Evolutionary conservation across 2,113 vertebrate genomes (phyloP).

Genomic region (Hydrochoerus hydrochaeris): DNA sequence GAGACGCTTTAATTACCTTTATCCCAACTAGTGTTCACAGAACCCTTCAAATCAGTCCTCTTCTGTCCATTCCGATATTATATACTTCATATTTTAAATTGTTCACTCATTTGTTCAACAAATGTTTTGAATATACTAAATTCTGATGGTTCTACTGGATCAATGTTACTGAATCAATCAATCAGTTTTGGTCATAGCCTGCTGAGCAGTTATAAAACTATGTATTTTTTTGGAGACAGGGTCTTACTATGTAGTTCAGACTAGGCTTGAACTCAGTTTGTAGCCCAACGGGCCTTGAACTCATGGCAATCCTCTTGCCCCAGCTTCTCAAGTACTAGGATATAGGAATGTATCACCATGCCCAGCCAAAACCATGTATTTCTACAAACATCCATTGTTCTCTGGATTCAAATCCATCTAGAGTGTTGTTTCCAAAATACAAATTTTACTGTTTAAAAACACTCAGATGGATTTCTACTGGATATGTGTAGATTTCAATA

Average conservation of each 20-base stretch:
- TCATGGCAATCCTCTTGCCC: not conserved
- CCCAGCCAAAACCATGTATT: not conserved
- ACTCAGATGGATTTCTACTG: not conserved
- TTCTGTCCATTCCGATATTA: not conserved
- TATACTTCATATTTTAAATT: constrained; percentile 34
- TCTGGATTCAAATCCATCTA: constrained; percentile 38
- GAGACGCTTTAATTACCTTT: not conserved
- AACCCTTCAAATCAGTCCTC: not conserved
- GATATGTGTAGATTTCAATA: not conserved
- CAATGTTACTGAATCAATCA: constrained; percentile 35
- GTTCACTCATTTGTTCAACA: constrained; percentile 25
- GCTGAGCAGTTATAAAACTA: constrained; percentile 1
- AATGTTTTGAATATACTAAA: not conserved
- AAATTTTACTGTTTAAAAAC: constrained; percentile 52
- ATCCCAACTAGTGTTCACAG: not conserved
- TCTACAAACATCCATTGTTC: constrained; percentile 18
- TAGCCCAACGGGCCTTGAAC: not conserved
- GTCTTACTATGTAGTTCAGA: not conserved
- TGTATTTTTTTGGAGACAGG: not conserved
- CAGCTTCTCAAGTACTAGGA: not conserved
- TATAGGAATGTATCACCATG: not conserved
- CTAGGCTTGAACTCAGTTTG: not conserved
- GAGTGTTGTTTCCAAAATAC: constrained; percentile 43
- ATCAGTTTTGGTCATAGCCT: constrained; percentile 27
- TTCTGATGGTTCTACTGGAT: constrained; percentile 12